A percentile compares a stretch with the other conserved stretches of the same genome.
These are phyloP conservation scores for Nephrotoma appendiculata DNA, from an alignment of 2,888 invertebrate genomes.

Conservation along the genomic window DNA sequence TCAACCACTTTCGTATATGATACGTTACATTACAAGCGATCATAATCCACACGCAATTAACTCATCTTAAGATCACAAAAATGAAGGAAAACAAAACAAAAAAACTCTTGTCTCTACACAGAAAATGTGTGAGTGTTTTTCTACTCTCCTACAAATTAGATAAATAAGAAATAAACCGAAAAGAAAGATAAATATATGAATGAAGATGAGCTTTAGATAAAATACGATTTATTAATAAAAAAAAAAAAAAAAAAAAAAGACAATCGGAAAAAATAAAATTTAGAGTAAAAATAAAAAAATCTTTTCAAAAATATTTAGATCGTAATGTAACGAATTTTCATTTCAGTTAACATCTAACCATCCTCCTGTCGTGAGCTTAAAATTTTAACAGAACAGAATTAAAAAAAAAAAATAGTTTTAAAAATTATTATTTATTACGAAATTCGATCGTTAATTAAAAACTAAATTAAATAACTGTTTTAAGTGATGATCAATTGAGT, in stretches of 20 bases:
- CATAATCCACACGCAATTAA: not conserved
- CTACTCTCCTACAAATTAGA: not conserved
- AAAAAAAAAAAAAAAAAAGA: not conserved
- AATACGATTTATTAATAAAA: not conserved
- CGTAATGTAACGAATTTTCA: not conserved
- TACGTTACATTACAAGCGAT: not conserved
- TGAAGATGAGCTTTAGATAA: not conserved
- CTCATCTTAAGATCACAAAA: not conserved
- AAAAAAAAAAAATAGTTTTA: not conserved
- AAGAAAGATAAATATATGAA: not conserved
- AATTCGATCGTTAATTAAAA: not conserved
- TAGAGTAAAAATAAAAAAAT: not conserved
- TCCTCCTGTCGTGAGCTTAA: not conserved
- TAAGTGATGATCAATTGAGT: not conserved
- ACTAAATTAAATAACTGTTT: not conserved
- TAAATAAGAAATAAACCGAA: slow-evolving; percentile 1
- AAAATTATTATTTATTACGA: not conserved
- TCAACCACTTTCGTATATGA: not conserved
- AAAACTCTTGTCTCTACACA: not conserved
- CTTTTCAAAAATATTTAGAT: not conserved
- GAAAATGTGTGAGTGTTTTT: not conserved
- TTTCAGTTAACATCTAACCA: not conserved
- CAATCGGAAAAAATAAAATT: not conserved
- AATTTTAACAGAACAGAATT: not conserved
- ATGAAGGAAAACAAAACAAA: not conserved